phyloP scores from a whole-genome alignment of 2,888 invertebrate species.

The Drosophila limbata region DNA sequence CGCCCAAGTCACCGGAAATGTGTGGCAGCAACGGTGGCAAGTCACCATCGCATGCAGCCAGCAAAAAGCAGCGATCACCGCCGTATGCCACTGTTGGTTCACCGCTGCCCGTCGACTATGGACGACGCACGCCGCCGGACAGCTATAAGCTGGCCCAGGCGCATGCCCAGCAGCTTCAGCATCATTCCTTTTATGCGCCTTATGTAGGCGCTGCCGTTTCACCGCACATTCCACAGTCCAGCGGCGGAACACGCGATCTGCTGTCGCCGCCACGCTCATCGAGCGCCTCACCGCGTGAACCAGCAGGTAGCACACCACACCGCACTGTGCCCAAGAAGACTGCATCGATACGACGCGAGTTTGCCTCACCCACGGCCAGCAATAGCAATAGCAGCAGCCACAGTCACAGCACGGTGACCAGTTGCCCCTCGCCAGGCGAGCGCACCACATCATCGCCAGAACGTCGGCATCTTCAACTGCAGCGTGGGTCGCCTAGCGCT shows the following conservation, averaged over 20 bases:
- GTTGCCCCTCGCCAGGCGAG: constrained; percentile 78
- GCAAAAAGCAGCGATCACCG: constrained; percentile 82
- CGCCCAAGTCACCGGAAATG: constrained; percentile 85
- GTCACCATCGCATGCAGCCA: constrained; percentile 72
- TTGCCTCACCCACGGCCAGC: constrained; percentile 84
- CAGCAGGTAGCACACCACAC: constrained; percentile 73
- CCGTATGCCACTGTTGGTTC: constrained; percentile 80
- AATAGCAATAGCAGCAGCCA: constrained; percentile 58
- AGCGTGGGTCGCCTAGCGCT: constrained; percentile 75
- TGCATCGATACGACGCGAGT: constrained; percentile 85
- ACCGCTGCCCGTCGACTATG: constrained; percentile 76
- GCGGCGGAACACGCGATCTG: constrained; percentile 56
- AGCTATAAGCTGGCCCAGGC: constrained; percentile 64
- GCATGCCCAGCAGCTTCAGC: constrained; percentile 65
- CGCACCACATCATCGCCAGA: constrained; percentile 77
- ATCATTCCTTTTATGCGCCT: constrained; percentile 81
- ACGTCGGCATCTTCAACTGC: constrained; percentile 72
- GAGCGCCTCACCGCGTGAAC: constrained; percentile 78
- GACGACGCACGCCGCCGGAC: constrained; percentile 74
- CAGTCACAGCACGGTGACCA: constrained; percentile 53
- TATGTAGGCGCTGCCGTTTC: constrained; percentile 63
- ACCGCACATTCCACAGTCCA: constrained; percentile 73
- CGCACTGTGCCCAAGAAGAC: constrained; percentile 86
- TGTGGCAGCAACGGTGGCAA: constrained; percentile 78
- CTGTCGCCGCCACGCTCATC: constrained; percentile 80